These are phyloP conservation scores for Podilymbus podiceps DNA, from an alignment of 2,113 vertebrate genomes.

Conservation along the genomic window DNA sequence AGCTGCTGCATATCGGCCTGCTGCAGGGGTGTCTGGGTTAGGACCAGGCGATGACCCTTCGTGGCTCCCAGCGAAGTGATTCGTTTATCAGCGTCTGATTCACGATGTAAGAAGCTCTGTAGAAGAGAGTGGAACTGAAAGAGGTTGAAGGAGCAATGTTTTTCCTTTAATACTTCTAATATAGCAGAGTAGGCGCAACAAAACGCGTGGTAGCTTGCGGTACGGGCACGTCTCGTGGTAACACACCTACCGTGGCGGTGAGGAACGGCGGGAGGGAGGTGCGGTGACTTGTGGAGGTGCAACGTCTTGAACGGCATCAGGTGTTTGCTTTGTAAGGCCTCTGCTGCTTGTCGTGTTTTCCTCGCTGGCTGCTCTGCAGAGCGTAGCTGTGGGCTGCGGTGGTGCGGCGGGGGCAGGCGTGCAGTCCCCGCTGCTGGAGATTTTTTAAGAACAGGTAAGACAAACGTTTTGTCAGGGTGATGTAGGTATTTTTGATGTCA, in stretches of 20 bases:
- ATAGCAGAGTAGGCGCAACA: not conserved
- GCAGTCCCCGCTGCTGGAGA: not conserved
- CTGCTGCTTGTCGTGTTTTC: not conserved
- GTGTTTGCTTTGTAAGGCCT: not conserved
- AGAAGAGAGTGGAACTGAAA: not conserved
- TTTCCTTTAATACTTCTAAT: not conserved
- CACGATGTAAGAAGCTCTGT: not conserved
- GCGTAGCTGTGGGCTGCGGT: not conserved
- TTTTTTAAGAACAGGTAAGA: not conserved
- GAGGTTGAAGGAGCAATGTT: not conserved
- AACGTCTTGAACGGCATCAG: not conserved
- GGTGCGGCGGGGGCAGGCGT: not conserved
- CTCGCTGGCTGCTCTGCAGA: not conserved
- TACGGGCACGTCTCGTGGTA: fast-evolving
- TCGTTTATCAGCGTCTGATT: not conserved
- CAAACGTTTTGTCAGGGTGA: fast-evolving
- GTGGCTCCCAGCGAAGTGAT: too few relatives aligned
- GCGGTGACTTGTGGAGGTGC: not conserved
- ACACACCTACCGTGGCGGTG: fast-evolving
- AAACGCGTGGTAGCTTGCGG: not conserved
- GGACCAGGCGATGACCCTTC: not conserved
- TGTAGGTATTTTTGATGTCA: not conserved
- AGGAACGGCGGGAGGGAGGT: not conserved
- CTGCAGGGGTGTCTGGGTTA: not conserved
- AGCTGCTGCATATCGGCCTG: not conserved